These are phyloP conservation scores for Euplexia lucipara DNA, from an alignment of 2,888 invertebrate genomes.

Conservation along the genomic window DNA sequence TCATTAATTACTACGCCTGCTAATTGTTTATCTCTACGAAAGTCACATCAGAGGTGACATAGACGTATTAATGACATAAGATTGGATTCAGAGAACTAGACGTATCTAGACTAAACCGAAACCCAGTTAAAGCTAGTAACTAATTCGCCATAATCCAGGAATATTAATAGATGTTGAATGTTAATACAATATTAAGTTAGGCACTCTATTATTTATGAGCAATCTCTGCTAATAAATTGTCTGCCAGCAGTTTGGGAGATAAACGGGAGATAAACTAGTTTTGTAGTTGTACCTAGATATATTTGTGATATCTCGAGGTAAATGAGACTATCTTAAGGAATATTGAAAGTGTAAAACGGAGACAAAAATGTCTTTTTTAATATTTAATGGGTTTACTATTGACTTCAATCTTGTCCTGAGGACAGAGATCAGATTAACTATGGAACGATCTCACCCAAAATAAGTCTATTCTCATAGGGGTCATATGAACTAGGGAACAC, in stretches of 20 bases:
- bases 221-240: constrained; percentile 48
- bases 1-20: constrained; percentile 1
- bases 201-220: constrained; percentile 51
- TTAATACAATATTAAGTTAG: constrained; percentile 52
- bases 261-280: constrained; percentile 16
- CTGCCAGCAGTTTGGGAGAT: constrained; percentile 40
- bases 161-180: constrained; percentile 60
- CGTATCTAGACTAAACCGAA: constrained; percentile 8
- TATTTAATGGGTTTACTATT: no score
- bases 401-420: no score
- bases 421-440: no score
- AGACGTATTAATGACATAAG: not conserved
- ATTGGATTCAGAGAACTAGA: constrained; percentile 3
- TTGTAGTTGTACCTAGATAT: not conserved
- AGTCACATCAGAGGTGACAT: not conserved
- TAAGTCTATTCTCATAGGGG: no score
- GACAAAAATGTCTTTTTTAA: no score
- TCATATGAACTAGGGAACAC: no score
- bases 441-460: no score
- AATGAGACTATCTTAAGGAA: constrained; percentile 1
- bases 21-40: not conserved
- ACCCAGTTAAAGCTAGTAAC: constrained; percentile 13
- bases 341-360: no score
- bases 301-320: not conserved
- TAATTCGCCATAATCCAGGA: constrained; percentile 50